Conservation (phyloP, 2,888 invertebrate species). For the Pandemis heparana region DNA sequence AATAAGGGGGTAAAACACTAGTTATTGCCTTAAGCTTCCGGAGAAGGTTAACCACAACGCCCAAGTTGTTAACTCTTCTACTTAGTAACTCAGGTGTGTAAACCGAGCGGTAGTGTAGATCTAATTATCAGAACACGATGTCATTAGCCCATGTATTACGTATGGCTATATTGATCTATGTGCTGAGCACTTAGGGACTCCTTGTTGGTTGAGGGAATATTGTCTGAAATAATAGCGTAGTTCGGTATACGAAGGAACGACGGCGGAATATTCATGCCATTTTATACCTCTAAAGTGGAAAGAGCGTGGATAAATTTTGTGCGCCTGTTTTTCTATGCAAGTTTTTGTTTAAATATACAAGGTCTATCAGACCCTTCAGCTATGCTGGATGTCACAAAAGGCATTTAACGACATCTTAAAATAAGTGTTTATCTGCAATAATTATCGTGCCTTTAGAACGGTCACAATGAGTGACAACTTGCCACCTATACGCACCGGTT, state of each 20-base stretch:
- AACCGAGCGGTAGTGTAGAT: slow-evolving; percentile 10
- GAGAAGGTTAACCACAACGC: neutral
- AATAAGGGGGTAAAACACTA: too few relatives aligned
- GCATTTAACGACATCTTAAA: too few relatives aligned
- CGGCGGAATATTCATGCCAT: neutral
- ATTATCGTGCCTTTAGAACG: too few relatives aligned
- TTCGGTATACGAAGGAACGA: neutral
- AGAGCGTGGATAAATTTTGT: too few relatives aligned
- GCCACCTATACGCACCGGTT: too few relatives aligned
- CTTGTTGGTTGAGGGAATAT: slow-evolving; percentile 26
- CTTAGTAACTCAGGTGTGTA: slow-evolving; percentile 14
- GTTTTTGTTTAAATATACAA: too few relatives aligned
- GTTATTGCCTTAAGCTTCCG: too few relatives aligned
- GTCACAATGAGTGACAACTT: too few relatives aligned
- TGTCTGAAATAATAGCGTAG: slow-evolving; percentile 22
- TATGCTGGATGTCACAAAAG: too few relatives aligned
- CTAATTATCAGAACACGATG: slow-evolving; percentile 16
- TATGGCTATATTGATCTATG: slow-evolving; percentile 26
- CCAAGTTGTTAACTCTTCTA: neutral
- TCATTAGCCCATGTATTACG: slow-evolving; percentile 21
- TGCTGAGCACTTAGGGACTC: slow-evolving; percentile 23
- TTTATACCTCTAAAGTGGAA: neutral
- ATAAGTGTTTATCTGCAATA: too few relatives aligned
- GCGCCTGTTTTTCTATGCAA: too few relatives aligned
- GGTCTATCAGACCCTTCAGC: too few relatives aligned